Evolutionary conservation across 2,888 invertebrate species (phyloP), one percentile per base, ranked within the genome.

Genomic region (Hemithea aestivaria): DNA sequence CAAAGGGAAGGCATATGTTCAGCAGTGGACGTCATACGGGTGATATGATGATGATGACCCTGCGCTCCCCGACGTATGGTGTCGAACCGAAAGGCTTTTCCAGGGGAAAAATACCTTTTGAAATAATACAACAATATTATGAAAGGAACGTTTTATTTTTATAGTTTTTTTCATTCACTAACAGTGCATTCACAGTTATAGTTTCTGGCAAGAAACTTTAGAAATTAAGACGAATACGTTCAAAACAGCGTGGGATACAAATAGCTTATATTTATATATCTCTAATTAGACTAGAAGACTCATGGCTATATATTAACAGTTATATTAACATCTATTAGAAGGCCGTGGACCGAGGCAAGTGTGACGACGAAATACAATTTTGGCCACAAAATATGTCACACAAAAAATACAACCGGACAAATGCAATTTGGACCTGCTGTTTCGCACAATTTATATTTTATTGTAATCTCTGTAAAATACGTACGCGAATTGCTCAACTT

Each of bases 101-200:
- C n/a, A n/a, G n/a, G n/a, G n/a, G n/a, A n/a, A n/a, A n/a, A n/a
- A n/a, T n/a, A n/a, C n/a, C n/a, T n/a, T n/a, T n/a, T n/a, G 11
- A 32, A 47, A 72, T 62, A 58, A 58, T 69, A 75, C 70, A 54
- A 66, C 36, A 26, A 35, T 10, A 29, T 16, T 81, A 81, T 50
- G 64, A 83, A 83, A 82, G 83, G 82, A 85, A 82, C 78, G 62
- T 72, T 83, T 83, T 83, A 80, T 81, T 82, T 59, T 59, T 64
- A 69, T 68, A 72, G 59, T 63, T 70, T 69, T 35, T 33, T 37
- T 23, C 24, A 44, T 73, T 73, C 63, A 73, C 82, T 81, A 82
- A 79, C 60, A 82, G 83, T 84, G 83, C 83, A 75, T 77, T 76
- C 76, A 80, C 80, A 80, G 75, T 72, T 69, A 68, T 63, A 70